Evolutionary conservation across 2,888 invertebrate genomes (phyloP).

Genomic region (Plutella xylostella): DNA sequence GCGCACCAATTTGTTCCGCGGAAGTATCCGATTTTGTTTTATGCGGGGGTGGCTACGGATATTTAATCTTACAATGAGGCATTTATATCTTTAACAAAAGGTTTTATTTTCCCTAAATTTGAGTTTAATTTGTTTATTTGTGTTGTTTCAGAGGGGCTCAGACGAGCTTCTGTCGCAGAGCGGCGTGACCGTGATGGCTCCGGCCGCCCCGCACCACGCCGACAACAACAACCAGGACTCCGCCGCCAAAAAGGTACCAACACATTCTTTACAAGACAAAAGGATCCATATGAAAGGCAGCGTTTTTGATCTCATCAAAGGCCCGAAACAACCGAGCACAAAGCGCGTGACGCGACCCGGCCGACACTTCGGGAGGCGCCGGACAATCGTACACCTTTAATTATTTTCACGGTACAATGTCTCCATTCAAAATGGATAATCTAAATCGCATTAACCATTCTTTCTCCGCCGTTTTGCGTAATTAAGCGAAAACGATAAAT

Average conservation of each 20-base stretch:
- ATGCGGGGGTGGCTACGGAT: too few species aligned
- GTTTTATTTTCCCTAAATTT: background rate
- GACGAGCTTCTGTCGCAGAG: slow-evolving; percentile 97
- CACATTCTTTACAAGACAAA: too few species aligned
- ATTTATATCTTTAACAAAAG: background rate
- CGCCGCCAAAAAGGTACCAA: slow-evolving; percentile 92
- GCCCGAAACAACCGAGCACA: background rate
- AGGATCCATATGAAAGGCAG: too few species aligned
- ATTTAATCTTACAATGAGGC: background rate
- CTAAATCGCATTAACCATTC: slow-evolving; percentile 22
- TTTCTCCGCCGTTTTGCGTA: slow-evolving; percentile 28
- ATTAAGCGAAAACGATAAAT: slow-evolving; percentile 49
- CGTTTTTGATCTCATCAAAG: background rate
- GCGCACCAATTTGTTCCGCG: background rate
- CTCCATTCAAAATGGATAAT: slow-evolving; percentile 10
- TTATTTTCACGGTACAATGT: slow-evolving; percentile 9
- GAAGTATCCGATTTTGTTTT: background rate
- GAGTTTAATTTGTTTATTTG: slow-evolving; percentile 4
- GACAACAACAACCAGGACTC: slow-evolving; percentile 94
- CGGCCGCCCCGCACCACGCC: slow-evolving; percentile 88
- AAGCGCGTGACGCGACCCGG: background rate
- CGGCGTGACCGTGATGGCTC: slow-evolving; percentile 93
- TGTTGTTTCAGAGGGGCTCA: slow-evolving; percentile 87
- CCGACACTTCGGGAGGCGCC: background rate
- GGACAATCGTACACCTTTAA: slow-evolving; percentile 1